Evolutionary conservation across 2,113 vertebrate genomes (phyloP), one percentile per base, ranked within the genome.

Genomic region (Tenrec ecaudatus): DNA sequence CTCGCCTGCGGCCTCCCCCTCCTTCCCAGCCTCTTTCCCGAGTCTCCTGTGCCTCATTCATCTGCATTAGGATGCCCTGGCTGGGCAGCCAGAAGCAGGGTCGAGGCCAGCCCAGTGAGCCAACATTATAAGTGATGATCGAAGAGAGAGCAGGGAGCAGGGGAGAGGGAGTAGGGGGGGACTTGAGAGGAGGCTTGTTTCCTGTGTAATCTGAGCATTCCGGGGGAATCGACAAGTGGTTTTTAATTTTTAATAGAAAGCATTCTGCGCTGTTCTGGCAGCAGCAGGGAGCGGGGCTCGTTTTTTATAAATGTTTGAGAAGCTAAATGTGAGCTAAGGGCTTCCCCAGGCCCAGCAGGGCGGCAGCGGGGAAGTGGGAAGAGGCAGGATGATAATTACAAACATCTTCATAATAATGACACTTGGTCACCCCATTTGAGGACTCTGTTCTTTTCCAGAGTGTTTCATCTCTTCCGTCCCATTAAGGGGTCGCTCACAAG

Each of bases 41-140:
- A 0, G 0, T 86, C 94, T 93, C 95, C 91, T 23, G 66, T 11
- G 85, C 11, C 3, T 91, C 94, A 90, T 97, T 82, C 95, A 33
- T 95, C 95, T 88, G 84, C 92, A 96, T 98, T 98, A 97, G 96
- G 80, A 94, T 89, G 69, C 69, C 79, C 79, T 58, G 80, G 69
- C 79, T 40, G 84, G 88, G 91, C 76, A 71, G 94, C 73, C 25
- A 60, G 96, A 96, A 97, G 93, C 90, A 43, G 95, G 97, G 96
- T 97, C 90, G 95, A 96, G 96, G 90, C 96, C 66, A 62, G 94
- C 89, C 91, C 93, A 96, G 96, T 87, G 77, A 95, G 92, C 93
- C 86, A 43, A 93, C 93, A 87, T 94, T 88, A 82, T 90, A 95
- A 97, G 97, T 96, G 96, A 97, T 96, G 97, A 97, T 96, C 92